phyloP scores from a whole-genome alignment of 2,888 invertebrate species.

The Hirtodrosophila alboralis region DNA sequence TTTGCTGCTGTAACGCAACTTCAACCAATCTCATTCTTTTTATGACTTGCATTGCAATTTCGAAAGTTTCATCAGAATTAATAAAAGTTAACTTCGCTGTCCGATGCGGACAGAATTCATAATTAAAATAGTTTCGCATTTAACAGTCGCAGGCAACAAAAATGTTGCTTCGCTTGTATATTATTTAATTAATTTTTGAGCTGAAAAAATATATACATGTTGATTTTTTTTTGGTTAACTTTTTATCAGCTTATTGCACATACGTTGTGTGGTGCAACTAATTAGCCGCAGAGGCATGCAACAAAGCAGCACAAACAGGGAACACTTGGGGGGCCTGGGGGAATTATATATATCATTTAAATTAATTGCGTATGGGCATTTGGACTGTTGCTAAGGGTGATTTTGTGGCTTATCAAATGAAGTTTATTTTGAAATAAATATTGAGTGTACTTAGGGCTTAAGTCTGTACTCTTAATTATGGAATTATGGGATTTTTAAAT shows the following conservation, averaged over 20 bases:
- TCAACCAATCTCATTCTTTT: constrained; percentile 30
- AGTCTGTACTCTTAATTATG: constrained; percentile 3
- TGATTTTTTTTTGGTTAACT: constrained; percentile 10
- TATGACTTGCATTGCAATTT: constrained; percentile 37
- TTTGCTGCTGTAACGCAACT: constrained; percentile 35
- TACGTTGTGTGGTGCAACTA: constrained; percentile 50
- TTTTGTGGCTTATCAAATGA: constrained; percentile 9
- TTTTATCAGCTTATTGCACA: constrained; percentile 35
- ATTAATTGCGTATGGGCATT: constrained; percentile 7
- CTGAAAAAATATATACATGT: constrained; percentile 24
- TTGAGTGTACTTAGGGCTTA: constrained; percentile 17
- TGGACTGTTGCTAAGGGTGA: no score
- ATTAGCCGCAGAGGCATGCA: constrained; percentile 48
- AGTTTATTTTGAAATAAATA: constrained; percentile 26
- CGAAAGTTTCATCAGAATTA: constrained; percentile 58
- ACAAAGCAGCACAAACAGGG: neutral
- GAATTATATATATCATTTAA: constrained; percentile 14
- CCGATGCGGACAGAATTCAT: constrained; percentile 64
- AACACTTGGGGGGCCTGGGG: constrained; percentile 1
- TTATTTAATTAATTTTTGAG: constrained; percentile 61
- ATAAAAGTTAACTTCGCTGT: constrained; percentile 68
- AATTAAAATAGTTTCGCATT: constrained; percentile 73
- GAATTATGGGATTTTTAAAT: no score
- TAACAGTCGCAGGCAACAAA: constrained; percentile 20
- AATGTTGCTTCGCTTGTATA: constrained; percentile 17